These are phyloP conservation scores for Sinonovacula constricta DNA, from an alignment of 1,140 invertebrate genomes.

Conservation along the genomic window DNA sequence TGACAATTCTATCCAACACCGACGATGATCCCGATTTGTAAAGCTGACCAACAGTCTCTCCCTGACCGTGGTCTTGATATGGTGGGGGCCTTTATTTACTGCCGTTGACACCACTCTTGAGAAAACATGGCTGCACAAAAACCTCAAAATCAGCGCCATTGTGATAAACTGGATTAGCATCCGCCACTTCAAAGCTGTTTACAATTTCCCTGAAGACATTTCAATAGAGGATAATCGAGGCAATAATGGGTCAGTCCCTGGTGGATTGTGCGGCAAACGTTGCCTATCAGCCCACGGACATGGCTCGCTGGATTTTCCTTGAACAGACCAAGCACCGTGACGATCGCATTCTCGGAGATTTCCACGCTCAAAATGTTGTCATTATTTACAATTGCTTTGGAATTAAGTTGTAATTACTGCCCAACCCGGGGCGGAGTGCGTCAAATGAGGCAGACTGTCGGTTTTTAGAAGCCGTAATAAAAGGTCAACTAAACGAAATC, in stretches of 20 bases:
- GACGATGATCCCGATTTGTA: no score
- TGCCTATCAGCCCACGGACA: slow-evolving; percentile 17
- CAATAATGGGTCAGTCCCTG: slow-evolving; percentile 12
- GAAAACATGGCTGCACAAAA: neutral
- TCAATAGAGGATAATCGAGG: slow-evolving; percentile 21
- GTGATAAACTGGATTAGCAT: neutral
- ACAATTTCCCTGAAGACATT: neutral
- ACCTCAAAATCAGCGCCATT: neutral
- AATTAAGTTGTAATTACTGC: slow-evolving; percentile 53
- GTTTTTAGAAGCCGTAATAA: slow-evolving; percentile 20
- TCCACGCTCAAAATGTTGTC: slow-evolving; percentile 43
- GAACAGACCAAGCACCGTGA: slow-evolving; percentile 33
- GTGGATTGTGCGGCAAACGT: slow-evolving; percentile 11
- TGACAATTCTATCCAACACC: no score
- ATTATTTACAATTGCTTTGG: slow-evolving; percentile 40
- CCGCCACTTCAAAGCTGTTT: neutral
- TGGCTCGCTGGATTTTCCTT: slow-evolving; percentile 18
- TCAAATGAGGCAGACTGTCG: neutral
- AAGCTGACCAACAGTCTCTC: no score
- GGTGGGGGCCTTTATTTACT: no score
- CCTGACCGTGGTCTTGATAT: no score
- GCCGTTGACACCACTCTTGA: no score
- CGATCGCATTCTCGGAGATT: slow-evolving; percentile 47
- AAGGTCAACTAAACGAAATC: no score
- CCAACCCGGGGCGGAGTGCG: slow-evolving; percentile 17